These are phyloP conservation scores for Pseudopleuronectes americanus DNA, from an alignment of 2,797 vertebrate species.

Conservation along the genomic window DNA sequence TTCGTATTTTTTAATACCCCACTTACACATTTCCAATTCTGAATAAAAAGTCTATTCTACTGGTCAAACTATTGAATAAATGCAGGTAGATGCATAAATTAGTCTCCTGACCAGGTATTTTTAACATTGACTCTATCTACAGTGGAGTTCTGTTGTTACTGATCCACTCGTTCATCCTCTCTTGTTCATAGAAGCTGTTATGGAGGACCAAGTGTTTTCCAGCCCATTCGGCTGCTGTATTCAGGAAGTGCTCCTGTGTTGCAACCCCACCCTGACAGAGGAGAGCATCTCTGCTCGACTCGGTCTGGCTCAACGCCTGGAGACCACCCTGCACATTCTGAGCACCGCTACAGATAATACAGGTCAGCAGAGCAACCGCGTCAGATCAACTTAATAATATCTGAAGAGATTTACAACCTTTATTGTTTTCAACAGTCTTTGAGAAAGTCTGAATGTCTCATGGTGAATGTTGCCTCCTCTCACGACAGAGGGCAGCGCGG, in stretches of 20 bases:
- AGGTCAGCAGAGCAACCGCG: conserved; percentile 75
- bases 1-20: too few relatives aligned
- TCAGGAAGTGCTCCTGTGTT: conserved; percentile 89
- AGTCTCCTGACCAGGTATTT: not conserved
- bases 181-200: conserved; percentile 76
- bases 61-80: not conserved
- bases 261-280: conserved; percentile 86
- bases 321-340: conserved; percentile 85
- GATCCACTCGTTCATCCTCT: not conserved
- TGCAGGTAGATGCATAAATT: not conserved
- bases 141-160: too few relatives aligned
- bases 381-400: not conserved
- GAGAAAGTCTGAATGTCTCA: not conserved
- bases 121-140: not conserved
- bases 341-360: conserved; percentile 74
- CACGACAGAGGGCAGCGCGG: conserved; percentile 82
- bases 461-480: not conserved
- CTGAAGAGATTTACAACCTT: too few relatives aligned
- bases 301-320: conserved; percentile 85
- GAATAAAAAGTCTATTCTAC: not conserved
- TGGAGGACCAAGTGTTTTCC: conserved; percentile 81
- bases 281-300: conserved; percentile 86
- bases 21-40: too few relatives aligned
- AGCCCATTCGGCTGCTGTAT: conserved; percentile 87
- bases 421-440: too few relatives aligned